A percentile compares a stretch with the other conserved stretches of the same genome.
These are phyloP conservation scores for Habroteleia sp. DNA, from an alignment of 2,888 invertebrate species.

Conservation along the genomic window DNA sequence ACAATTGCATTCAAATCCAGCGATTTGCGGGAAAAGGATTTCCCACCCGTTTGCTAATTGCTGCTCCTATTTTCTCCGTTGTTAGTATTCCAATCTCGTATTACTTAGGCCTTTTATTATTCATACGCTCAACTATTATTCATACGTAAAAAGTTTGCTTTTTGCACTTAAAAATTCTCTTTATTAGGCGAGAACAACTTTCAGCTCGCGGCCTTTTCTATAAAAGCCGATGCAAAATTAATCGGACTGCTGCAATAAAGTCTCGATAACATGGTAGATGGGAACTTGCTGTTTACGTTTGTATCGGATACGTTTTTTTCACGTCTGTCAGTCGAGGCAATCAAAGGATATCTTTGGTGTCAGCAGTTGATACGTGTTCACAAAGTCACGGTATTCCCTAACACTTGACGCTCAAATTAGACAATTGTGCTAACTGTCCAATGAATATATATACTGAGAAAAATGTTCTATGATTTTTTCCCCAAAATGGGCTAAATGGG, in stretches of 20 bases:
- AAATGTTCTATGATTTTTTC: too few relatives aligned
- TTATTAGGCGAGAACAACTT: slow-evolving; percentile 62
- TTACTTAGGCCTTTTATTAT: slow-evolving; percentile 54
- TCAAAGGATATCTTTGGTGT: too few relatives aligned
- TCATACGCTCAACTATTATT: slow-evolving; percentile 51
- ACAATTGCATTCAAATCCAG: too few relatives aligned
- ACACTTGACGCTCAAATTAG: too few relatives aligned
- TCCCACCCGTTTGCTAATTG: slow-evolving; percentile 9
- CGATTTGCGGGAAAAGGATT: not conserved
- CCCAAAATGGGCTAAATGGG: too few relatives aligned
- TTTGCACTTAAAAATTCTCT: slow-evolving; percentile 52
- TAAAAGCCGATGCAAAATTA: slow-evolving; percentile 63
- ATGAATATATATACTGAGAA: too few relatives aligned
- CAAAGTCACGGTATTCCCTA: too few relatives aligned
- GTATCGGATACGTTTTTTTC: slow-evolving; percentile 37
- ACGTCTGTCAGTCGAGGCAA: too few relatives aligned
- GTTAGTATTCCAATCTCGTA: slow-evolving; percentile 56
- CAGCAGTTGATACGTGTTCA: too few relatives aligned
- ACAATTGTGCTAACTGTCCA: too few relatives aligned
- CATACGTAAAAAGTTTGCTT: slow-evolving; percentile 47
- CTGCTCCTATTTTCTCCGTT: slow-evolving; percentile 28
- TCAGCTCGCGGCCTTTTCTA: slow-evolving; percentile 51
- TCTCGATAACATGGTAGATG: slow-evolving; percentile 35
- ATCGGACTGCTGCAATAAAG: slow-evolving; percentile 57
- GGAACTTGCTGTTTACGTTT: slow-evolving; percentile 31